Evolutionary conservation across 1,140 invertebrate genomes (phyloP), one percentile per base, ranked within the genome.

Genomic region (Rhizoglyphus robini): DNA sequence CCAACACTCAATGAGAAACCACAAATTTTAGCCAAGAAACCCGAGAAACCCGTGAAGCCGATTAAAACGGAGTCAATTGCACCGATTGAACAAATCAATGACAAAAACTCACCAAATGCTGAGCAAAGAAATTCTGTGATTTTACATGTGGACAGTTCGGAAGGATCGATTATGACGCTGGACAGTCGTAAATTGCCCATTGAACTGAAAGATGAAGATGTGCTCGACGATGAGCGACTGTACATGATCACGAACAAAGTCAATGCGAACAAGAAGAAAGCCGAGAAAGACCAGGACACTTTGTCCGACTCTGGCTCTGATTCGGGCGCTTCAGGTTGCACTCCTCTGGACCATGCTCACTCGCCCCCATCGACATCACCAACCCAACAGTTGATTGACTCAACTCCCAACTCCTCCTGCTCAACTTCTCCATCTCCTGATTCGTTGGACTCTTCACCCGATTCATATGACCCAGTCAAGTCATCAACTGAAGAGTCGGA

Each of bases 401-500:
- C 23, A 51, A 23, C 48, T 4, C 29, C 15, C 29, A 20, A 8
- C 15, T 51, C 47, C 5, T 49, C 48, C 13, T 51, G 15, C 8
- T 51, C 48, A 27, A n/a, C n/a, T n/a, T n/a, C n/a, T n/a, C 23
- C 48, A 23, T 51, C 48, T 13, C 32, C 58, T 2, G 58, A 60
- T 60, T 60, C 58, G 29, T 27, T 60, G 2, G 58, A 60, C 13
- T 60, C 30, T 32, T 34, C 58, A 32, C 58, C 58, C 32, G 58
- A 60, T 38, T 60, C 58, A 18, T 60, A 60, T 46, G 58, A 60
- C 13, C 27, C 58, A 32, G 15, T 23, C 8, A 54, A 54, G 31
- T 54, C 51, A 54, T 8, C 20, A 8, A 11, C 51, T 15, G 8
- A 8, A 8, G 15, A 8, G 8, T 32, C 36, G 36, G 36, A 41